These are phyloP conservation scores for Crocuta crocuta DNA, from an alignment of 2,113 vertebrate species.

Conservation along the genomic window DNA sequence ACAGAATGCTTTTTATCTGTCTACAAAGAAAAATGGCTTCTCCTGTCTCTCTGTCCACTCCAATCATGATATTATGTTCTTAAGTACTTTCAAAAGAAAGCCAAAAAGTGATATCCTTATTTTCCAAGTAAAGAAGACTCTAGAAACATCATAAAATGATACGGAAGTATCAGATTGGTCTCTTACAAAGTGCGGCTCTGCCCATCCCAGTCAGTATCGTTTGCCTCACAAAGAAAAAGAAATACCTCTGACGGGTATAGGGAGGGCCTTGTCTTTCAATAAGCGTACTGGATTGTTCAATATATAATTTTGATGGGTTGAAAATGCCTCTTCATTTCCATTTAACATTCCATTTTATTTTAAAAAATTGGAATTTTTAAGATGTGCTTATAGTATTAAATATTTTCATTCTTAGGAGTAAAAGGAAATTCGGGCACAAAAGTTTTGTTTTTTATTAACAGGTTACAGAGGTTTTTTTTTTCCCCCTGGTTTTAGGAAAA, in stretches of 20 bases:
- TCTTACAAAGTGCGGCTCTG: constrained; percentile 5
- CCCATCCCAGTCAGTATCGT: background rate
- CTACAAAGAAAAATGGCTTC: constrained; percentile 74
- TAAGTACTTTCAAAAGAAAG: constrained; percentile 55
- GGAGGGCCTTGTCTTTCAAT: background rate
- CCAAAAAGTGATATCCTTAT: background rate
- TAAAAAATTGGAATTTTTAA: constrained; percentile 38
- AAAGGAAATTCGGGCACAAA: background rate
- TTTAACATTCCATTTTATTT: constrained; percentile 49
- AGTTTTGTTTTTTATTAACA: background rate
- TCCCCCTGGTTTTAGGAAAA: constrained; percentile 80
- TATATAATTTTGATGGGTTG: constrained; percentile 10
- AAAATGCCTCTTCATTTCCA: constrained; percentile 50
- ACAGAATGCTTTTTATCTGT: constrained; percentile 76
- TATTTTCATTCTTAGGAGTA: constrained; percentile 33
- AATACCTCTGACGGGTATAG: background rate
- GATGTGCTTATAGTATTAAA: background rate
- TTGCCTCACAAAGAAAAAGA: constrained; percentile 1
- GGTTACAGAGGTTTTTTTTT: constrained; percentile 76
- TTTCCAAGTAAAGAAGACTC: constrained; percentile 30
- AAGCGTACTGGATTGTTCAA: background rate
- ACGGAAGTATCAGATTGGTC: background rate
- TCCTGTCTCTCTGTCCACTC: constrained; percentile 42
- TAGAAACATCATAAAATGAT: constrained; percentile 29
- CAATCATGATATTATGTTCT: constrained; percentile 63